Evolutionary conservation across 2,113 vertebrate species (phyloP).

Genomic region (Xyrauchen texanus): DNA sequence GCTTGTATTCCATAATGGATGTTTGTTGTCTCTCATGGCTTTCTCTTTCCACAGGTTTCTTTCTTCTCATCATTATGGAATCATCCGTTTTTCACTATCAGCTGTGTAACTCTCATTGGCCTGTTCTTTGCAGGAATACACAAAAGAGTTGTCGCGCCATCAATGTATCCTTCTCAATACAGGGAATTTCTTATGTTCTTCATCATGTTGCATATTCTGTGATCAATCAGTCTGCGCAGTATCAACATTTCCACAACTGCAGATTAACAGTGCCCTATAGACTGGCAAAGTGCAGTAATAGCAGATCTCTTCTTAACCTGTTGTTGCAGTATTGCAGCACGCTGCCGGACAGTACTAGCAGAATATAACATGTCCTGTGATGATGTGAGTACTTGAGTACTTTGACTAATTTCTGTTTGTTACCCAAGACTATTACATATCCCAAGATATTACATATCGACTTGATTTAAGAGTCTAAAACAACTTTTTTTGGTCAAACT

Average conservation of each 20-base stretch:
- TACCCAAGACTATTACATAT: neutral
- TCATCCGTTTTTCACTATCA: conserved; percentile 98
- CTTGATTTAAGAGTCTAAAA: neutral
- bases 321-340: conserved; percentile 88
- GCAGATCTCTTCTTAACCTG: conserved; percentile 74
- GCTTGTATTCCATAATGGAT: conserved; percentile 12
- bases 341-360: conserved; percentile 94
- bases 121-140: conserved; percentile 98
- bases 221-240: too few relatives aligned
- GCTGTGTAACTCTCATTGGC: conserved; percentile 95
- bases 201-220: too few relatives aligned
- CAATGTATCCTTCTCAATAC: conserved; percentile 91
- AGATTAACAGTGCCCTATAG: neutral
- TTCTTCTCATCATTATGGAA: conserved; percentile 99
- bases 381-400: conserved; percentile 82
- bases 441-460: neutral
- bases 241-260: too few relatives aligned
- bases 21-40: neutral
- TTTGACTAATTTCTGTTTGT: neutral
- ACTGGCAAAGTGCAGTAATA: neutral
- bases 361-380: conserved; percentile 99
- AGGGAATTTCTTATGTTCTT: too few relatives aligned
- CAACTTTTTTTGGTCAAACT: neutral
- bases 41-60: conserved; percentile 81
- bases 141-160: conserved; percentile 96